Conservation (phyloP, 2,888 invertebrate species). For the Cerceris ruficornis region DNA sequence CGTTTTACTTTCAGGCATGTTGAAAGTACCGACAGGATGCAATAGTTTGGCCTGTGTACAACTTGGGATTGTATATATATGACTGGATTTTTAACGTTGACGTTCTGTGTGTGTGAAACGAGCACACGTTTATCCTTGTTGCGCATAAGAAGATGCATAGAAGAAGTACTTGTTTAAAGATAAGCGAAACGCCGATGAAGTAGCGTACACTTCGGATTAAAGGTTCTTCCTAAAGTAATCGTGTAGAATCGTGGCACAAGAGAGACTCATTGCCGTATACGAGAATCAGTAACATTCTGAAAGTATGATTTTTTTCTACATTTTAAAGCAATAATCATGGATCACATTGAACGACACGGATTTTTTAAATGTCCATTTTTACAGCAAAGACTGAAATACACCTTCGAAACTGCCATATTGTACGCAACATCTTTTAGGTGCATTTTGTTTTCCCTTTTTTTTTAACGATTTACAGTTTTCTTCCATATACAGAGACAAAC, state of each 20-base stretch:
- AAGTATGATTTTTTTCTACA: not conserved
- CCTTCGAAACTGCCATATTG: constrained; percentile 47
- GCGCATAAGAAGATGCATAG: not conserved
- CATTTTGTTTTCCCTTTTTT: constrained; percentile 25
- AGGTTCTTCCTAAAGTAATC: not conserved
- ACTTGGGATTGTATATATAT: constrained; percentile 29
- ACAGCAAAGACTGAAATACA: constrained; percentile 46
- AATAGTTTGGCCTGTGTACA: constrained; percentile 17
- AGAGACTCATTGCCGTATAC: not conserved
- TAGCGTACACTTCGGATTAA: not conserved
- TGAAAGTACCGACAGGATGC: constrained; percentile 30
- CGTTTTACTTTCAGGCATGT: constrained; percentile 43
- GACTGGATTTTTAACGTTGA: constrained; percentile 41
- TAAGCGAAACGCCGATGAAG: not conserved
- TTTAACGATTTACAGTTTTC: constrained; percentile 19
- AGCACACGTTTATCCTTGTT: constrained; percentile 7
- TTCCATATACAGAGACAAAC: constrained; percentile 22
- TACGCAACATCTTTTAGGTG: constrained; percentile 27
- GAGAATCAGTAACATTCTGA: not conserved
- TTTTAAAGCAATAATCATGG: constrained; percentile 7
- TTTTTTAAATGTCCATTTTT: constrained; percentile 11
- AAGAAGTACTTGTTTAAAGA: constrained; percentile 9
- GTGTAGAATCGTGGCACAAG: too few relatives aligned
- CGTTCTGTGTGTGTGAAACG: constrained; percentile 16
- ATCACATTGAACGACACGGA: constrained; percentile 32